Base-by-base conservation (phyloP, 2,113 vertebrate species). In the Mystacornis crossleyi region DNA sequence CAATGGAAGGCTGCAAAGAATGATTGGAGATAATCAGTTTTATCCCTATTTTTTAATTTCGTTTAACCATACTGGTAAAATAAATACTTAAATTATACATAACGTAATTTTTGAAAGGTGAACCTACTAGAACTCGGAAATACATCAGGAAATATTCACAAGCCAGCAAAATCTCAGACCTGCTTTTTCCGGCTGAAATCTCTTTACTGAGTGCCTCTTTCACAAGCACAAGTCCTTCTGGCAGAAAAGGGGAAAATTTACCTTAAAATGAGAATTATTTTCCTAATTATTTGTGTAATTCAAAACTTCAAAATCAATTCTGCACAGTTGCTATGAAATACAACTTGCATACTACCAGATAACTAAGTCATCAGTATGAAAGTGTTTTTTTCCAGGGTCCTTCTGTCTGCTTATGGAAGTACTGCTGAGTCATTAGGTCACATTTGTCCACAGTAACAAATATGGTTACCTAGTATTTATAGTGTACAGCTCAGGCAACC, bases 1-100 rank as follows among this genome's bases (percentile, higher is more conserved):
- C 88, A 99, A 98, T 73, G 99, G 99, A 95, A 99, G 99, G 92
- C 99, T 99, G 84, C 33, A 95, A 95, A 77, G 57, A 95, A 81
- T 2, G 23, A 55, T 60, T 38, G 18, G 23, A 90, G 43, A 65
- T 10, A 50, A 82, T 91, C 24, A 97, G 79, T 58, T 96, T 71
- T 62, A 86, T 24, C 25, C 17, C 18, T 24, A 12, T 38, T 33
- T 36, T n/a, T 10, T 4, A 14, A 8, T 14, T 34, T 21, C 31
- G n/a, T 21, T 2, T 5, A 89, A 47, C 12, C 43, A 69, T 5
- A 18, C 24, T 64, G 12, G 28, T 67, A 85, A 90, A 83, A 78
- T 19, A 73, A 86, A 29, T 24, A 33, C 14, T 85, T 16, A 18
- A 67, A 69, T 45, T 50, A 34, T 19, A 79, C 25, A 10, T 12